These are phyloP conservation scores for Carabus problematicus DNA, from an alignment of 2,888 invertebrate genomes.

Conservation along the genomic window DNA sequence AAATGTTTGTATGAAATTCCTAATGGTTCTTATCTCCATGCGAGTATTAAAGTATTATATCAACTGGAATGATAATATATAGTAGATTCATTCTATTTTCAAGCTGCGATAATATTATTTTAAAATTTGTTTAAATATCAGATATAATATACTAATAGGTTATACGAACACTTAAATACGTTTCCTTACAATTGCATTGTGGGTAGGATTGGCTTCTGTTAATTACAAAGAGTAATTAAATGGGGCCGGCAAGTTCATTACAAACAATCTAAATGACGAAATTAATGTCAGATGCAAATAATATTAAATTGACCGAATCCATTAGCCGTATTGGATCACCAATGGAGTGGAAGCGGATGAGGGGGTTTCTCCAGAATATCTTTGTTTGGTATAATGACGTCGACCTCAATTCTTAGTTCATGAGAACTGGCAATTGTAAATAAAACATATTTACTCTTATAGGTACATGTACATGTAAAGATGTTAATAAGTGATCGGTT, in stretches of 20 bases:
- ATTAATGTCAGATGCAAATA: slow-evolving; percentile 42
- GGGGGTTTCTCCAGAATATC: neutral
- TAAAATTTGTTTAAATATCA: neutral
- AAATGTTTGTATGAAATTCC: too few relatives aligned
- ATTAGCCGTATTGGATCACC: slow-evolving; percentile 33
- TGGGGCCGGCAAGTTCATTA: slow-evolving; percentile 30
- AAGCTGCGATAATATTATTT: neutral
- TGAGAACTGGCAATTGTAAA: slow-evolving; percentile 37
- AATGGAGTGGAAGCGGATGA: neutral
- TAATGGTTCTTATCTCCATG: too few relatives aligned
- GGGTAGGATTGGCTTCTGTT: neutral
- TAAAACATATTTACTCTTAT: slow-evolving; percentile 32
- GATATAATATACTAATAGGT: neutral
- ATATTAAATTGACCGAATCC: slow-evolving; percentile 41
- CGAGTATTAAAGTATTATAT: too few relatives aligned
- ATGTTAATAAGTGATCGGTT: slow-evolving; percentile 35
- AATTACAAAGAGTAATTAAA: slow-evolving; percentile 35
- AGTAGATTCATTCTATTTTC: neutral
- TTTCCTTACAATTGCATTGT: slow-evolving; percentile 4
- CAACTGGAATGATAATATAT: neutral
- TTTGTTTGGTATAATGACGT: slow-evolving; percentile 2
- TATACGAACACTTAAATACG: neutral
- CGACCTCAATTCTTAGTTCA: slow-evolving; percentile 37
- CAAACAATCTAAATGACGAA: slow-evolving; percentile 36
- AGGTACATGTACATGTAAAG: slow-evolving; percentile 5